These are phyloP conservation scores for Synergus umbraculus DNA, from an alignment of 2,888 invertebrate species.

Conservation along the genomic window DNA sequence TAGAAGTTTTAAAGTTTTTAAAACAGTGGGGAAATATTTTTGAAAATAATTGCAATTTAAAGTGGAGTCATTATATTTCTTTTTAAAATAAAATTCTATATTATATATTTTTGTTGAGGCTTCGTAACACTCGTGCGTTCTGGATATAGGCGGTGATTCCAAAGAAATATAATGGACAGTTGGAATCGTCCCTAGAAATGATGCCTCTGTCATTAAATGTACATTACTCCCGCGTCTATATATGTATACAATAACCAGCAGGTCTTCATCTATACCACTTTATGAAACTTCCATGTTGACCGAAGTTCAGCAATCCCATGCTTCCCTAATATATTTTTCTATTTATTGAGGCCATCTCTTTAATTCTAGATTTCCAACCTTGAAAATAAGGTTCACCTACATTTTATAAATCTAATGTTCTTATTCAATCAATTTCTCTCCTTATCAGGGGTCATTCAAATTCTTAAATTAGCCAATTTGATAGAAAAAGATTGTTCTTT, in stretches of 20 bases:
- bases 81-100: too few species aligned
- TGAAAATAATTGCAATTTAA: too few species aligned
- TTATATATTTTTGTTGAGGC: too few species aligned
- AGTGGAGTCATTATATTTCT: too few species aligned
- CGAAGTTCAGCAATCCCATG: background rate
- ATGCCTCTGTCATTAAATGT: conserved; percentile 2
- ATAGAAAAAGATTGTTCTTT: background rate
- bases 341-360: background rate
- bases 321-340: background rate
- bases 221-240: background rate
- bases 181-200: background rate
- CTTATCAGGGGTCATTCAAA: background rate
- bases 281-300: background rate
- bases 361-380: background rate
- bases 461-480: too few species aligned
- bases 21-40: too few species aligned
- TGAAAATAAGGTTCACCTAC: background rate
- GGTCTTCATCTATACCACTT: background rate
- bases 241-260: background rate
- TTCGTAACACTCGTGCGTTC: too few species aligned
- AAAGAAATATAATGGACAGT: background rate
- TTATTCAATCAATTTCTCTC: background rate
- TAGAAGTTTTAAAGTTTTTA: too few species aligned
- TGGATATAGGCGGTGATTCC: background rate
- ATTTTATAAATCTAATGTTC: background rate